Percentiles rank a stretch among this genome's conserved stretches.
phyloP scores from a whole-genome alignment of 2,888 invertebrate species.

The Dryocosmus kuriphilus region DNA sequence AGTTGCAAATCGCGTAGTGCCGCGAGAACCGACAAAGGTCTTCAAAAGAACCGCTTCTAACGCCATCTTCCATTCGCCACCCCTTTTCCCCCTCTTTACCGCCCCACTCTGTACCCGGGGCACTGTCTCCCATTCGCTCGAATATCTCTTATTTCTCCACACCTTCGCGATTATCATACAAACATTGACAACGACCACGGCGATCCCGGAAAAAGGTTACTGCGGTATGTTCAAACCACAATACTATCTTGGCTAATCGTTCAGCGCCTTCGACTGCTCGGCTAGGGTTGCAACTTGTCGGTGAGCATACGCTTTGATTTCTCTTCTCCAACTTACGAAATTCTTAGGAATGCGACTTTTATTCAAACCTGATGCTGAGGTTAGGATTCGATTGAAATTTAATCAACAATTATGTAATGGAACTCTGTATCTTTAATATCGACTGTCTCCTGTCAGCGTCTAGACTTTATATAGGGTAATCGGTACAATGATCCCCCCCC shows the following conservation, averaged over 20 bases:
- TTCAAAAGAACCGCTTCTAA: conserved; percentile 61
- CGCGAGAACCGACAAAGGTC: conserved; percentile 71
- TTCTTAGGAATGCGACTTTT: not conserved
- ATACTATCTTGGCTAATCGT: conserved; percentile 69
- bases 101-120: conserved; percentile 46
- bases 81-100: conserved; percentile 39
- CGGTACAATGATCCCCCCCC: no score
- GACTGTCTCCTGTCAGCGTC: not conserved
- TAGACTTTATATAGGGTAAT: not conserved
- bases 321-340: conserved; percentile 15
- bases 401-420: not conserved
- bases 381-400: conserved; percentile 9
- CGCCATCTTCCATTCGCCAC: conserved; percentile 55
- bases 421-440: not conserved
- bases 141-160: conserved; percentile 71
- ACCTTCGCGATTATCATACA: conserved; percentile 77
- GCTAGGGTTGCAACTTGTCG: conserved; percentile 8
- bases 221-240: conserved; percentile 66
- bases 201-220: conserved; percentile 71
- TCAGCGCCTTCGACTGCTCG: conserved; percentile 52
- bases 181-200: conserved; percentile 73
- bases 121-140: conserved; percentile 55
- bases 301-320: conserved; percentile 11
- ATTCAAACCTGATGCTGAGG: not conserved
- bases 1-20: conserved; percentile 77